Percentiles rank a stretch among this genome's conserved stretches.
These are phyloP conservation scores for Nesidiocoris tenuis DNA, from an alignment of 2,888 invertebrate genomes.

Conservation along the genomic window DNA sequence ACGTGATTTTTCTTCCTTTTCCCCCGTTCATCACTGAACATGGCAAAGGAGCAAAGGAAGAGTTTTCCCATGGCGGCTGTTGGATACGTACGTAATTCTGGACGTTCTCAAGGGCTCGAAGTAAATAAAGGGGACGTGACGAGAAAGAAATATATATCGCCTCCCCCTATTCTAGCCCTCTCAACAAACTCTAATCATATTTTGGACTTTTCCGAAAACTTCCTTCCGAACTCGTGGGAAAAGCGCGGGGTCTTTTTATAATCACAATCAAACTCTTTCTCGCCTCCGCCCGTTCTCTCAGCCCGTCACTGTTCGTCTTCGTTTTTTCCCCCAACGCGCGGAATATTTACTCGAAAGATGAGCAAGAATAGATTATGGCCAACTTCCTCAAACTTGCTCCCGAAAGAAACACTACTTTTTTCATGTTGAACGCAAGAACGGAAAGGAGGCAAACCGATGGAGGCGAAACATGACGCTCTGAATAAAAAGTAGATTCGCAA, in stretches of 20 bases:
- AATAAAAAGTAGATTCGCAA: neutral
- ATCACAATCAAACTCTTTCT: conserved; percentile 38
- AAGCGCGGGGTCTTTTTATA: conserved; percentile 24
- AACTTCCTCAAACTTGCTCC: neutral
- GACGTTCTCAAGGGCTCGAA: conserved; percentile 37
- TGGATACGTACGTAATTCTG: conserved; percentile 37
- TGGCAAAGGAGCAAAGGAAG: conserved; percentile 8
- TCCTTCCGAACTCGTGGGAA: conserved; percentile 7
- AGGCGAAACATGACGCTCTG: neutral
- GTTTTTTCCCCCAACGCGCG: neutral
- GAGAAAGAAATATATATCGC: conserved; percentile 41
- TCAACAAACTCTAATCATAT: conserved; percentile 40
- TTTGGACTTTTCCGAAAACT: conserved; percentile 36
- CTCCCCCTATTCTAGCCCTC: neutral
- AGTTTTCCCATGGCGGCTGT: neutral
- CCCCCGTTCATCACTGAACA: neutral
- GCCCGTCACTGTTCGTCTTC: neutral
- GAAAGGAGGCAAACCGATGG: neutral
- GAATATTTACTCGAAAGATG: neutral
- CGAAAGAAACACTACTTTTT: neutral
- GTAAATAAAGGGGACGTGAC: conserved; percentile 42
- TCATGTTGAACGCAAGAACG: neutral
- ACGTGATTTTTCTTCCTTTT: neutral
- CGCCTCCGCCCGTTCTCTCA: neutral
- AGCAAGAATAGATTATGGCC: neutral